Evolutionary conservation across 2,888 invertebrate species (phyloP), one percentile per base, ranked within the genome.

Genomic region (Agrochola circellaris): DNA sequence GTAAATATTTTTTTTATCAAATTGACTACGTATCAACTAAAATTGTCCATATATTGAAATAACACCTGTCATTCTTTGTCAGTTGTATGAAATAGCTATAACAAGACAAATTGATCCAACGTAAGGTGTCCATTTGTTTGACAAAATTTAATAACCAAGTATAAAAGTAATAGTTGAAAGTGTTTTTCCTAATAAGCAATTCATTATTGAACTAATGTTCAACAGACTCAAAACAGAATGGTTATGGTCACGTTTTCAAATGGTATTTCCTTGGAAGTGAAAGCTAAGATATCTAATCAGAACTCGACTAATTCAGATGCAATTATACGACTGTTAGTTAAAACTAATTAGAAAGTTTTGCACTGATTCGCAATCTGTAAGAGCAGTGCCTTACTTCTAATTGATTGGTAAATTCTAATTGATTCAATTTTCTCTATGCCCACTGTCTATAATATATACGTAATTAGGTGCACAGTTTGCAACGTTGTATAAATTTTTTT

Each of bases 291-390:
- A 65, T 62, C 66, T 17, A 79, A 74, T 74, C 51, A 61, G 34
- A 83, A 60, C 23, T 48, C 48, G 34, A 64, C 15, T 67, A 70
- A 70, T 70, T 74, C 30, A 26, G 34, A 79, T 66, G 62, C 34
- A 76, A 68, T 72, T 68, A 65, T n/a, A 54, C 64, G 64, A 66
- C 69, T 76, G 58, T 79, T 71, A 70, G 17, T 79, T 60, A 68
- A 74, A 69, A 84, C 64, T 38, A 85, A 79, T 87, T 75, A 73
- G 79, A 87, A 83, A 85, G 75, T 81, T 30, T 79, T 66, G 56
- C 62, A 75, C 48, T 20, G 61, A 69, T 64, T 64, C 42, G 23
- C 42, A 65, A 67, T 70, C 60, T 60, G 60, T 73, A 34, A 38
- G 23, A 73, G 26, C 38, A 60, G 26, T 68, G 61, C 45, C 70